Base-by-base conservation (phyloP, 2,797 vertebrate genomes). In the Phataginus tetradactyla region DNA sequence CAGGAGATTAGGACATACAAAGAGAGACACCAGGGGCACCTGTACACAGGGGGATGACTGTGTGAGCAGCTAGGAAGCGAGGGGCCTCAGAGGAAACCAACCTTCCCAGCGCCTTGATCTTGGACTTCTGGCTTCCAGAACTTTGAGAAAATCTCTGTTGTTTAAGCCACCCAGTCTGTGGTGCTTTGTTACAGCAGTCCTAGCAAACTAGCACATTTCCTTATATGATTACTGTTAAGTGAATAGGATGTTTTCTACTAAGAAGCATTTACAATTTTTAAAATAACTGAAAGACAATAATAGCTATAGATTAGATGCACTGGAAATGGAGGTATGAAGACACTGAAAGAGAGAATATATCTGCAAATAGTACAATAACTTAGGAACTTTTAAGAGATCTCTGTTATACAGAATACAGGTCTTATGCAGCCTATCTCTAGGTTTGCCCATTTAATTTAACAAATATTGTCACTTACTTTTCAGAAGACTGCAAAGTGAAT, bases 11-110 rank as follows among this genome's bases (percentile, higher is more conserved):
- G 12, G 11, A 39, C 2, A 27, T 15, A 61, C 10, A 63, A 20
- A 45, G 18, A 37, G 27, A 83, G 7, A 39, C 8, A 21, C 10
- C 6, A 49, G 23, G 14, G 4, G 1, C 0, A 29, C 2, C 3
- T 21, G 10, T 17, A 6, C 6, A 45, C 25, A 55, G 8, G 66
- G 5, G 5, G 13, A 71, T 64, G 1, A 15, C 11, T 5, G 51
- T 17, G 12, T 29, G 32, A 23, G 34, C 14, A 66, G 18, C 10
- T 2, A 21, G 5, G 7, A n/a, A 53, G 32, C 9, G 32, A 71
- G 63, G 85, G 29, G 18, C 4, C 23, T 68, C 49, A 61, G 51
- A 66, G 21, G 29, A 89, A 63, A 61, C 5, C 25, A 63, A 4
- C 4, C 12, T 10, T 27, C 13, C 12, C 25, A 57, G 17, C 18